Evolutionary conservation across 1,140 invertebrate species (phyloP).

Genomic region (Acyrthosiphon pisum): DNA sequence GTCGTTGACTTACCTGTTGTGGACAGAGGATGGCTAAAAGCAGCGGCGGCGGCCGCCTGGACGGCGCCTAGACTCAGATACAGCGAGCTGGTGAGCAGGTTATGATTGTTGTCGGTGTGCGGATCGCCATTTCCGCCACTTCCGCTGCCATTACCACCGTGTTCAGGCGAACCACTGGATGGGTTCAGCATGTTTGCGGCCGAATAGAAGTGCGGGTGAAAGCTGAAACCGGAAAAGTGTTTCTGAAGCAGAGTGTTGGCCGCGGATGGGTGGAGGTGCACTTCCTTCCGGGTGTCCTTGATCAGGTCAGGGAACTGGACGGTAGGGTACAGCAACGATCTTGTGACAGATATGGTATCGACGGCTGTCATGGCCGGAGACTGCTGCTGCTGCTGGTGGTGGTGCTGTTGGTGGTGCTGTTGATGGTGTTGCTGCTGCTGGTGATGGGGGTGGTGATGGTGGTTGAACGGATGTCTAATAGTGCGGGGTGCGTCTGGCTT

Average conservation of each 20-base stretch:
- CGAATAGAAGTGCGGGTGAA: constrained; percentile 58
- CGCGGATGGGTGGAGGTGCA: not conserved
- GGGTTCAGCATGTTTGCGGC: constrained; percentile 61
- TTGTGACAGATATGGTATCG: constrained; percentile 66
- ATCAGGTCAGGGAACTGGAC: constrained; percentile 61
- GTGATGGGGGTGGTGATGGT: constrained; percentile 58
- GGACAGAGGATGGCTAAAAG: constrained; percentile 60
- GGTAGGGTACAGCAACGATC: constrained; percentile 71
- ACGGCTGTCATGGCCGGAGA: constrained; percentile 64
- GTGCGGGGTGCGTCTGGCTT: constrained; percentile 76
- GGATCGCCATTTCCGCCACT: constrained; percentile 62
- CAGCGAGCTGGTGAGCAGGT: constrained; percentile 67
- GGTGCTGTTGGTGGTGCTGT: constrained; percentile 61
- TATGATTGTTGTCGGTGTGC: constrained; percentile 62
- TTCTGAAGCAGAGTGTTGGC: constrained; percentile 58
- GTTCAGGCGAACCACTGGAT: constrained; percentile 62
- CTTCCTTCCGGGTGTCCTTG: constrained; percentile 31
- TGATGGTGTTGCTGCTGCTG: constrained; percentile 59
- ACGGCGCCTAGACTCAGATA: constrained; percentile 69
- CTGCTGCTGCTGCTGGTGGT: constrained; percentile 58
- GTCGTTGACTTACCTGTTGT: constrained; percentile 56
- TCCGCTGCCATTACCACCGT: not conserved
- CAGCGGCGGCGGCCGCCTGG: constrained; percentile 66
- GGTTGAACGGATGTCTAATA: constrained; percentile 63
- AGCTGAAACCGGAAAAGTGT: constrained; percentile 59